These are phyloP conservation scores for Lasioglossum malachurum DNA, from an alignment of 2,888 invertebrate genomes.

Conservation along the genomic window DNA sequence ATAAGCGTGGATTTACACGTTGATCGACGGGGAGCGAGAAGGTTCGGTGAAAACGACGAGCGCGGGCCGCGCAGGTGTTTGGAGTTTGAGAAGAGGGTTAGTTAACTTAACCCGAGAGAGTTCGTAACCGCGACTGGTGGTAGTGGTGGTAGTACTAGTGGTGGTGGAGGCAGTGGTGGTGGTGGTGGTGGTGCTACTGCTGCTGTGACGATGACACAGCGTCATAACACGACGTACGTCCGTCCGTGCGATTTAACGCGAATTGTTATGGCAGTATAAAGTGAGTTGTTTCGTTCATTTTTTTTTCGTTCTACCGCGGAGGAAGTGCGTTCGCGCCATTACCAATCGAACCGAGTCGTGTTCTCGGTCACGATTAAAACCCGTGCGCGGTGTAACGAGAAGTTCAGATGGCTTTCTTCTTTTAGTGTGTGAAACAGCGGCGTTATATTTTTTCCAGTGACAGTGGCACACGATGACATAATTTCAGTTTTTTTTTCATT, in stretches of 20 bases:
- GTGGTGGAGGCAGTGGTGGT: constrained; percentile 65
- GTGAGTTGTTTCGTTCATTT: constrained; percentile 50
- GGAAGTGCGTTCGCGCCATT: constrained; percentile 69
- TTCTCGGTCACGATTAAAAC: constrained; percentile 59
- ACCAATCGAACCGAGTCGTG: constrained; percentile 67
- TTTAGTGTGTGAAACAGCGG: constrained; percentile 59
- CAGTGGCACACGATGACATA: constrained; percentile 69
- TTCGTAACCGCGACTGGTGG: constrained; percentile 72
- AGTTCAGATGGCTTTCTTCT: constrained; percentile 35
- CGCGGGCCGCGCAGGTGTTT: constrained; percentile 77
- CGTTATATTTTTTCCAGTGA: constrained; percentile 54
- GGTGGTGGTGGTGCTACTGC: constrained; percentile 74
- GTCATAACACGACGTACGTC: constrained; percentile 78
- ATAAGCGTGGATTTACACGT: constrained; percentile 63
- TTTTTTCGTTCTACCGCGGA: constrained; percentile 23
- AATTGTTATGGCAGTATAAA: constrained; percentile 67
- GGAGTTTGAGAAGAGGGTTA: constrained; percentile 75
- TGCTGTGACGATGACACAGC: constrained; percentile 79
- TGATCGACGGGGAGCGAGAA: constrained; percentile 66
- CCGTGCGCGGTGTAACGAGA: constrained; percentile 23
- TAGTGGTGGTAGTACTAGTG: constrained; percentile 66
- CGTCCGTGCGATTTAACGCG: constrained; percentile 76
- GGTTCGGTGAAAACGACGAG: constrained; percentile 73
- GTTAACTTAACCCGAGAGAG: constrained; percentile 77
- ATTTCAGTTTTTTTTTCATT: constrained; percentile 53